Conservation (phyloP, 2,888 invertebrate species). For the Orchestes rusci region DNA sequence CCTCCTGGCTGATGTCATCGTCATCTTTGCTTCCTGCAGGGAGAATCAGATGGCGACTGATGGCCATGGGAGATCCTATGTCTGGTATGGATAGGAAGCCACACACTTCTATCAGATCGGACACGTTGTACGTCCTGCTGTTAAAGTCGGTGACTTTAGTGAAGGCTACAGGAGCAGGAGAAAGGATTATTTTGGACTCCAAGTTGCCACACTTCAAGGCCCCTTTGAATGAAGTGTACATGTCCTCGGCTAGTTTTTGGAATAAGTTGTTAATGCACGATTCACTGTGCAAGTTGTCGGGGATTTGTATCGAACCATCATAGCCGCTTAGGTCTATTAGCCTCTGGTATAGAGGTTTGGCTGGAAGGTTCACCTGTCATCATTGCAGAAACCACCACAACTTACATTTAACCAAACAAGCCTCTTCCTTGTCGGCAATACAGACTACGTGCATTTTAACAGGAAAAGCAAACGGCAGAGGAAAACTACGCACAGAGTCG, state of each 20-base stretch:
- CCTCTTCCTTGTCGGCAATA: slow-evolving; percentile 58
- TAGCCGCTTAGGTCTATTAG: slow-evolving; percentile 69
- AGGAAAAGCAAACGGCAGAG: slow-evolving; percentile 72
- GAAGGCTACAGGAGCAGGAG: slow-evolving; percentile 60
- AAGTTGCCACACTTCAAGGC: slow-evolving; percentile 67
- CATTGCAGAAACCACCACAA: too few species aligned
- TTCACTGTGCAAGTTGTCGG: slow-evolving; percentile 46
- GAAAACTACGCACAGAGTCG: slow-evolving; percentile 48
- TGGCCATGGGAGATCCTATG: slow-evolving; percentile 83
- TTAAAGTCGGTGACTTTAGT: slow-evolving; percentile 59
- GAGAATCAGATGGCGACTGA: slow-evolving; percentile 84
- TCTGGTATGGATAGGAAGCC: slow-evolving; percentile 86
- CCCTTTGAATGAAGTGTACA: slow-evolving; percentile 68
- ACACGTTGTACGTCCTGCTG: slow-evolving; percentile 54
- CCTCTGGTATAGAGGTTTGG: slow-evolving; percentile 69
- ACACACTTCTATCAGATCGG: slow-evolving; percentile 71
- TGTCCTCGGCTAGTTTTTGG: slow-evolving; percentile 61
- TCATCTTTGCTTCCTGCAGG: slow-evolving; percentile 54
- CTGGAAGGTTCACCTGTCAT: slow-evolving; percentile 44
- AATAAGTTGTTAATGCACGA: slow-evolving; percentile 50
- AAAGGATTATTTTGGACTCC: slow-evolving; percentile 63
- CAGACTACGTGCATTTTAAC: slow-evolving; percentile 74
- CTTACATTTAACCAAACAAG: slow-evolving; percentile 45
- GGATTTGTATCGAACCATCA: slow-evolving; percentile 54
- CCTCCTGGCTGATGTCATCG: slow-evolving; percentile 75